Percentiles rank a stretch among this genome's conserved stretches.
Evolutionary conservation across 2,113 vertebrate genomes (phyloP).

Genomic region (Dendrocopos noguchii): DNA sequence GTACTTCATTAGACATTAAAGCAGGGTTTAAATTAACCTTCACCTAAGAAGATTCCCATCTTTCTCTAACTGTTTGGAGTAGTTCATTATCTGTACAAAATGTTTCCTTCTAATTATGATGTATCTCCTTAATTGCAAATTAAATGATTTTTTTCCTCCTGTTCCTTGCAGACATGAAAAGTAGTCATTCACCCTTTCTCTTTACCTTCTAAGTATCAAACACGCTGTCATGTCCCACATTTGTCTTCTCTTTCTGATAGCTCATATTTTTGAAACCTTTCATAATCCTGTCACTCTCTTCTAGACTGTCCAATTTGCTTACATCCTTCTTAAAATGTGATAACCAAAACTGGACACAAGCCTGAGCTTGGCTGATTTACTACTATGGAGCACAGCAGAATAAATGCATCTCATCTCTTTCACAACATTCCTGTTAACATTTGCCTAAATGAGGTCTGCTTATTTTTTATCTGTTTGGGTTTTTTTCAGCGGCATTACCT

Average conservation of each 20-base stretch:
- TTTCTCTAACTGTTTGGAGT: neutral
- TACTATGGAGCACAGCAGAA: constrained; percentile 64
- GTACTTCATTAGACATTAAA: neutral
- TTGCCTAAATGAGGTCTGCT: constrained; percentile 65
- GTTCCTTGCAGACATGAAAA: constrained; percentile 4
- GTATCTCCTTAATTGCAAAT: neutral
- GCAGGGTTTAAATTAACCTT: neutral
- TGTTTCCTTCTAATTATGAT: neutral
- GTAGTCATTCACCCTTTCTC: constrained; percentile 17
- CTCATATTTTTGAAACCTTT: constrained; percentile 57
- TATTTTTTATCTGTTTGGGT: constrained; percentile 41
- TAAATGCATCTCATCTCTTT: constrained; percentile 70
- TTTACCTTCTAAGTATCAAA: constrained; percentile 43
- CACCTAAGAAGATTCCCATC: neutral
- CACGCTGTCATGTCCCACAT: constrained; percentile 50
- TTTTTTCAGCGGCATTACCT: constrained; percentile 35
- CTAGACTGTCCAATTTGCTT: constrained; percentile 71
- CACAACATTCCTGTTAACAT: constrained; percentile 69
- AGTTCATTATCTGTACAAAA: neutral
- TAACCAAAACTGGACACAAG: constrained; percentile 67
- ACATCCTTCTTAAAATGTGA: constrained; percentile 70
- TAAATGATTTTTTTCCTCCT: neutral
- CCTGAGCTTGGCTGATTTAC: constrained; percentile 63
- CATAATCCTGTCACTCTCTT: constrained; percentile 67
- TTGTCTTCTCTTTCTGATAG: constrained; percentile 61